Evolutionary conservation across 2,113 vertebrate genomes (phyloP), one percentile per base, ranked within the genome.

Genomic region (Misgurnus anguillicaudatus): DNA sequence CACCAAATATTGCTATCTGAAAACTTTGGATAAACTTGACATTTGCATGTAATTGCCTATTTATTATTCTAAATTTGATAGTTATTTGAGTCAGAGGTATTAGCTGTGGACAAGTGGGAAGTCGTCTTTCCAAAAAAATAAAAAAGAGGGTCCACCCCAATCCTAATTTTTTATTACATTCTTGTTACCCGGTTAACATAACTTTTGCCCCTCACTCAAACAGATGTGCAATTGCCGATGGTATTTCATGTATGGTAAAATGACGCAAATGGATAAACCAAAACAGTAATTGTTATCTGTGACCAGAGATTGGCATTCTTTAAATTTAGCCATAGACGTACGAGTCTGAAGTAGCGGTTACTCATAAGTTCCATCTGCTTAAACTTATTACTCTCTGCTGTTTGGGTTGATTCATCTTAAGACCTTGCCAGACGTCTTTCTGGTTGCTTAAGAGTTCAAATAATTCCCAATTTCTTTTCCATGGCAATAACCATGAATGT

Each of bases 191-290:
- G 51, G 45, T 69, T 38, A 70, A 16, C 21, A 51, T 51, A 9
- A 41, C 36, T 21, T 73, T 41, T 72, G 36, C 3, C n/a, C 24
- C 9, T 72, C 13, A 19, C 17, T 72, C 31, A 57, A 57, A 57
- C 17, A 4, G 9, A 72, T 55, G 31, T 61, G 60, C 53, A 83
- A 83, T 67, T 77, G 57, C 72, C 48, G 58, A 45, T 64, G 73
- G 51, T 53, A 77, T 80, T 77, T 77, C 45, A 61, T 61, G 65
- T 66, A 60, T 69, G 5, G 11, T 63, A 13, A 16, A 70, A 21
- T 83, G 78, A 83, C 73, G 73, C 73, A 79, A 45, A 63, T 36
- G 55, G 4, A 74, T 1, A 8, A 61, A 74, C 38, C 55, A 74
- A 45, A 45, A 31, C n/a, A 57, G 2, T 19, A 7, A 61, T 74